phyloP scores from a whole-genome alignment of 2,888 invertebrate species.

The Eupeodes latifasciatus region DNA sequence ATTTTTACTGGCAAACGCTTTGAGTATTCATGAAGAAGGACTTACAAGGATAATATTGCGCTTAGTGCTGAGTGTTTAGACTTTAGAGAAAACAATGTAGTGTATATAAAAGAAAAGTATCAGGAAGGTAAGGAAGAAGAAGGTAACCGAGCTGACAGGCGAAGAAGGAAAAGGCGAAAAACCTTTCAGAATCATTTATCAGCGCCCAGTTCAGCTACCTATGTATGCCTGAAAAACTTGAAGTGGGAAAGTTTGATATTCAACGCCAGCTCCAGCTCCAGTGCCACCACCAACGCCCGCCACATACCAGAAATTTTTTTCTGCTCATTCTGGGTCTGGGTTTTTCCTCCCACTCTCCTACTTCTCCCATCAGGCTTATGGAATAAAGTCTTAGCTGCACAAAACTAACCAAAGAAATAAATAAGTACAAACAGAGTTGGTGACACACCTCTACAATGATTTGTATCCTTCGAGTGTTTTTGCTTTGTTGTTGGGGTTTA shows the following conservation, averaged over 20 bases:
- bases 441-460: slow-evolving; percentile 63
- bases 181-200: slow-evolving; percentile 66
- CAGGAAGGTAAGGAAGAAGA: background rate
- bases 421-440: slow-evolving; percentile 45
- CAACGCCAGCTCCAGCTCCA: background rate
- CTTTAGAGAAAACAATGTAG: background rate
- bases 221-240: slow-evolving; percentile 3
- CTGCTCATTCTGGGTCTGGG: background rate
- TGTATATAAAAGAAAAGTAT: background rate
- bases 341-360: slow-evolving; percentile 1
- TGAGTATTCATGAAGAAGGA: slow-evolving; percentile 8
- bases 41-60: slow-evolving; percentile 16
- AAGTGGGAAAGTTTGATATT: slow-evolving; percentile 47
- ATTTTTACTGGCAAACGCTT: slow-evolving; percentile 37
- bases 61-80: background rate
- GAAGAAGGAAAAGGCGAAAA: slow-evolving; percentile 44
- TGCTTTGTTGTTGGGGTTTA: background rate
- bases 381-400: slow-evolving; percentile 13
- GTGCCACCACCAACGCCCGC: background rate
- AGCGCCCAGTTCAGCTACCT: slow-evolving; percentile 29
- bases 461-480: slow-evolving; percentile 71
- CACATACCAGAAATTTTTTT: slow-evolving; percentile 28
- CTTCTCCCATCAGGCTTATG: slow-evolving; percentile 10
- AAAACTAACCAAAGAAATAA: slow-evolving; percentile 43
- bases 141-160: slow-evolving; percentile 22